phyloP scores from a whole-genome alignment of 2,797 vertebrate species.

The Coregonus suidteri region DNA sequence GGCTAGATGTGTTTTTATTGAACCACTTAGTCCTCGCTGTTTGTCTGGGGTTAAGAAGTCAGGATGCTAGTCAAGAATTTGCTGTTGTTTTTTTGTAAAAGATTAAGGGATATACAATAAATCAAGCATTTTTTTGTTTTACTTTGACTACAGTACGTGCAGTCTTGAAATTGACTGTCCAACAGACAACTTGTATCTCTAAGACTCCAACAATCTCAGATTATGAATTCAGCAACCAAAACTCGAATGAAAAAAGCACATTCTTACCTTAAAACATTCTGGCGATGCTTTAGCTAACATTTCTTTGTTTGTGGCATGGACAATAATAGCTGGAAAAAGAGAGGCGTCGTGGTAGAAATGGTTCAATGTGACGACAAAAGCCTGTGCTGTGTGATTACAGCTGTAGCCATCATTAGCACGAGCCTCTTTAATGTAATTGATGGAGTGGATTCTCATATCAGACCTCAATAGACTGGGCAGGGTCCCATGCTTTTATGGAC shows the following conservation, averaged over 20 bases:
- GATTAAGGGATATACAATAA: not conserved
- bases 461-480: constrained; percentile 97
- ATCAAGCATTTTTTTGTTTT: not conserved
- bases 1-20: not conserved
- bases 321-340: constrained; percentile 76
- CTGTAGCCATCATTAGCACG: constrained; percentile 93
- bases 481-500: constrained; percentile 93
- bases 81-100: not conserved
- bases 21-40: not conserved
- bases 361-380: constrained; percentile 84
- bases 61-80: too few relatives aligned
- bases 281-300: constrained; percentile 70
- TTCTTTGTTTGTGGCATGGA: constrained; percentile 65
- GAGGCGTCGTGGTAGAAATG: constrained; percentile 70
- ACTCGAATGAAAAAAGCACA: constrained; percentile 84
- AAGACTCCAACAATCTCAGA: constrained; percentile 59
- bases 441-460: constrained; percentile 98
- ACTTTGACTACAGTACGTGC: not conserved
- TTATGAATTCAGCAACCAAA: constrained; percentile 59
- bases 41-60: not conserved
- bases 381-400: constrained; percentile 90
- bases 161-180: not conserved
- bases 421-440: constrained; percentile 99
- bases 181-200: constrained; percentile 11
- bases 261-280: constrained; percentile 77